Evolutionary conservation across 2,113 vertebrate species (phyloP).

Genomic region (Oncorhynchus nerka): DNA sequence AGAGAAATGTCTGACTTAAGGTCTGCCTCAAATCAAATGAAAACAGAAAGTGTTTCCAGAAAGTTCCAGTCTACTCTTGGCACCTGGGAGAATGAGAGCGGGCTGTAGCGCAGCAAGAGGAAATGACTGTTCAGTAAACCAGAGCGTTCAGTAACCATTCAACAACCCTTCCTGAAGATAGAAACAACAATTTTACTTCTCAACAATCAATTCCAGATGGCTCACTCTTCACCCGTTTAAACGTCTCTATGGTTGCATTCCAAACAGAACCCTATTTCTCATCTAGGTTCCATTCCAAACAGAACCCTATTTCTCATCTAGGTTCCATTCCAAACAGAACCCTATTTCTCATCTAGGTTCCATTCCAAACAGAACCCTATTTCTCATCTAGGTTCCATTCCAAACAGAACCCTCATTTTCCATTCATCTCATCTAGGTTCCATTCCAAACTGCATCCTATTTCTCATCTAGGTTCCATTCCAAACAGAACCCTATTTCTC

Average conservation of each 20-base stretch:
- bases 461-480: too few relatives aligned
- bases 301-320: too few relatives aligned
- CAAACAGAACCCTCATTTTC: too few relatives aligned
- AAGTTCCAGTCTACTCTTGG: slow-evolving; percentile 37
- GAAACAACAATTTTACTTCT: slow-evolving; percentile 43
- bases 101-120: slow-evolving; percentile 29
- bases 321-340: too few relatives aligned
- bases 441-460: too few relatives aligned
- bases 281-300: too few relatives aligned
- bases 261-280: too few relatives aligned
- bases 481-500: too few relatives aligned
- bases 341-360: too few relatives aligned
- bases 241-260: slow-evolving; percentile 20
- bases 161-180: slow-evolving; percentile 50
- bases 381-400: too few relatives aligned
- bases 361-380: too few relatives aligned
- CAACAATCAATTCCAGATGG: slow-evolving; percentile 71
- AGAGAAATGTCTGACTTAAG: slow-evolving; percentile 16
- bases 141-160: slow-evolving; percentile 47
- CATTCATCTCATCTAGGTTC: too few relatives aligned
- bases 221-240: slow-evolving; percentile 19
- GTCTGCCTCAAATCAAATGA: slow-evolving; percentile 23
- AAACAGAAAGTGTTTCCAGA: slow-evolving; percentile 49
- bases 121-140: slow-evolving; percentile 55
- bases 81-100: not conserved